phyloP scores from a whole-genome alignment of 2,113 vertebrate species.

The Hylia prasina region DNA sequence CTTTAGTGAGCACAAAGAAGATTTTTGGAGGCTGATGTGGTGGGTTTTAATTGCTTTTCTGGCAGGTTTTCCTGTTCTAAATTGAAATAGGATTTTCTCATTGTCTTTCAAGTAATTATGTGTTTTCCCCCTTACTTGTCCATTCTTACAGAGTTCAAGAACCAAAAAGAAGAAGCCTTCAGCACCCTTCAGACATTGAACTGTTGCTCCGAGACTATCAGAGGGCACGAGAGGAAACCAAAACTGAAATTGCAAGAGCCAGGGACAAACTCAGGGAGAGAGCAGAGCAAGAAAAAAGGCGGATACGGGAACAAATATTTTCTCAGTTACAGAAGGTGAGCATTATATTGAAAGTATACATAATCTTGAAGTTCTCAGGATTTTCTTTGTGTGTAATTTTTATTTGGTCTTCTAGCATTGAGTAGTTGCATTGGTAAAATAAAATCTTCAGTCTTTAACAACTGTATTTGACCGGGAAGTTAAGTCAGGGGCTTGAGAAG shows the following conservation, averaged over 20 bases:
- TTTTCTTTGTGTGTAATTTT: neutral
- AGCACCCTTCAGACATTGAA: constrained; percentile 84
- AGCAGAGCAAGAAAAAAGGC: constrained; percentile 85
- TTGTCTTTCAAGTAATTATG: neutral
- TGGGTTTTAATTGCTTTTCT: neutral
- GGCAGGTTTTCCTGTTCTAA: neutral
- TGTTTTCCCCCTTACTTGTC: neutral
- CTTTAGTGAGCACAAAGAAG: neutral
- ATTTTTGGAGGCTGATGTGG: neutral
- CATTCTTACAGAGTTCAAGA: constrained; percentile 70
- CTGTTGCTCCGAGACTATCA: constrained; percentile 85
- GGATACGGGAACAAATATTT: constrained; percentile 80
- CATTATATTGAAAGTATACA: neutral
- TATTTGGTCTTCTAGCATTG: neutral
- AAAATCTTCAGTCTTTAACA: neutral
- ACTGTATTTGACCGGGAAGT: neutral
- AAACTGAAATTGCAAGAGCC: constrained; percentile 86
- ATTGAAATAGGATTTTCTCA: neutral
- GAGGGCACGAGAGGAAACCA: constrained; percentile 86
- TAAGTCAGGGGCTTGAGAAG: neutral
- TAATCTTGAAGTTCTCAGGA: neutral
- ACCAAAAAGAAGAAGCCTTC: constrained; percentile 53
- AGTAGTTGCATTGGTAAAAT: neutral
- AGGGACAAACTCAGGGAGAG: constrained; percentile 82
- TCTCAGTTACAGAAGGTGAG: constrained; percentile 79